phyloP scores from a whole-genome alignment of 2,888 invertebrate genomes.

The Mesochorus sp. region DNA sequence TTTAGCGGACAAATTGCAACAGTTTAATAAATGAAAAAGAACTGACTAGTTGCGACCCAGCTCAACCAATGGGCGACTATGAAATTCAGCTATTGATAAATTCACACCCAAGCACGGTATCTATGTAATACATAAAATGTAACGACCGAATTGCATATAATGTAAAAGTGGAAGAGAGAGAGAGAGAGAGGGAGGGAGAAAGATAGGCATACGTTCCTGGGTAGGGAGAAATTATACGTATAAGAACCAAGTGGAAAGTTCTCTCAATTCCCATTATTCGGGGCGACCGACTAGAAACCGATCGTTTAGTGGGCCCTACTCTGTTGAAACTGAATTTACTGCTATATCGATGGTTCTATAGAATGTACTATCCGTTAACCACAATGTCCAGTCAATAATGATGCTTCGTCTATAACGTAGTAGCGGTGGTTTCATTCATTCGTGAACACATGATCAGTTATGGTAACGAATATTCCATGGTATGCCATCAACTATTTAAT shows the following conservation, averaged over 20 bases:
- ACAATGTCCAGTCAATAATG: constrained; percentile 1
- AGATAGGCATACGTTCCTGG: constrained; percentile 58
- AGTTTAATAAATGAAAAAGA: no score
- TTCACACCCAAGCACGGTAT: no score
- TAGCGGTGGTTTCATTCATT: no score
- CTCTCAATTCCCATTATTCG: constrained; percentile 80
- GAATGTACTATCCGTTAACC: constrained; percentile 8
- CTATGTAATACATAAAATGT: no score
- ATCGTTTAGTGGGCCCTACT: constrained; percentile 73
- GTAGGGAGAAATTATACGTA: constrained; percentile 77
- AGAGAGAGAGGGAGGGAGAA: constrained; percentile 36
- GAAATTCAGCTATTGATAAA: no score
- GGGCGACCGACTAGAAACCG: constrained; percentile 78
- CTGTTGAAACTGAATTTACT: constrained; percentile 65
- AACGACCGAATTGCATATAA: no score
- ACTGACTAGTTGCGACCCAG: no score
- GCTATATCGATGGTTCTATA: constrained; percentile 50
- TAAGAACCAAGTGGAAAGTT: constrained; percentile 76
- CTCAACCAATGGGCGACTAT: no score
- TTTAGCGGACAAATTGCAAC: no score
- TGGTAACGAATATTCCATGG: no score
- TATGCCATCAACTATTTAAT: no score
- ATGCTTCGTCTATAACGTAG: background rate
- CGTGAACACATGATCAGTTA: no score
- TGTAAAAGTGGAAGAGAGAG: background rate